Conservation (phyloP, 1,140 invertebrate species). For the Lasaia peninsularis region DNA sequence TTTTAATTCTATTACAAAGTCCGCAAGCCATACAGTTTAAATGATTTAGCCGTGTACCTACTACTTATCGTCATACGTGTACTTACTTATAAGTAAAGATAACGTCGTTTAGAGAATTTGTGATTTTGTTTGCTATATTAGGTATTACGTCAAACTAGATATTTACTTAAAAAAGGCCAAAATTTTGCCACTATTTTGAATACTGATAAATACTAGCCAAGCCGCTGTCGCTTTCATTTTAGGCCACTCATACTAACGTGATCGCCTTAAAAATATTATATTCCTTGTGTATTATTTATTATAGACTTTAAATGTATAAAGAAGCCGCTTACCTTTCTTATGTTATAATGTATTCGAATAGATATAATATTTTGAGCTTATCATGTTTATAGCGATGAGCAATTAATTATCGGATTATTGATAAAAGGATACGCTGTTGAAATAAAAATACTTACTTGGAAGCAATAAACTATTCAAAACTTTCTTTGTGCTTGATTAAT, state of each 20-base stretch:
- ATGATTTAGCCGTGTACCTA: too few relatives aligned
- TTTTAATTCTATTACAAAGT: too few relatives aligned
- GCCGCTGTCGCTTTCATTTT: not conserved
- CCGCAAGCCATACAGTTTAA: too few relatives aligned
- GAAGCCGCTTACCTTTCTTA: not conserved
- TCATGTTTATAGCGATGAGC: conserved; percentile 1
- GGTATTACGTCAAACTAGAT: too few relatives aligned
- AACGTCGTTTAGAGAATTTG: too few relatives aligned
- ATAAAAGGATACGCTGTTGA: not conserved
- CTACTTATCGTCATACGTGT: too few relatives aligned
- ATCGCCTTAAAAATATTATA: not conserved
- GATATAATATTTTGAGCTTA: conserved; percentile 7
- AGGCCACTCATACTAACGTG: not conserved
- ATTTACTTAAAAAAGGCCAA: too few relatives aligned
- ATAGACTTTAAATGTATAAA: not conserved
- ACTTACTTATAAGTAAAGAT: too few relatives aligned
- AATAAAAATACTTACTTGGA: not conserved
- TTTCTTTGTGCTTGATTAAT: not conserved
- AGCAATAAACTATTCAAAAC: not conserved
- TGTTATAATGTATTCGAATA: not conserved
- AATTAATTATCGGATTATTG: conserved; percentile 6
- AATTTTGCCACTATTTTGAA: too few relatives aligned
- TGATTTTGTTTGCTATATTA: too few relatives aligned
- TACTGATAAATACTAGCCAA: too few relatives aligned
- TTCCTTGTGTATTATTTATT: not conserved